Percentiles rank a stretch among this genome's conserved stretches.
These are phyloP conservation scores for Ophion ellenae DNA, from an alignment of 2,888 invertebrate species.

Conservation along the genomic window DNA sequence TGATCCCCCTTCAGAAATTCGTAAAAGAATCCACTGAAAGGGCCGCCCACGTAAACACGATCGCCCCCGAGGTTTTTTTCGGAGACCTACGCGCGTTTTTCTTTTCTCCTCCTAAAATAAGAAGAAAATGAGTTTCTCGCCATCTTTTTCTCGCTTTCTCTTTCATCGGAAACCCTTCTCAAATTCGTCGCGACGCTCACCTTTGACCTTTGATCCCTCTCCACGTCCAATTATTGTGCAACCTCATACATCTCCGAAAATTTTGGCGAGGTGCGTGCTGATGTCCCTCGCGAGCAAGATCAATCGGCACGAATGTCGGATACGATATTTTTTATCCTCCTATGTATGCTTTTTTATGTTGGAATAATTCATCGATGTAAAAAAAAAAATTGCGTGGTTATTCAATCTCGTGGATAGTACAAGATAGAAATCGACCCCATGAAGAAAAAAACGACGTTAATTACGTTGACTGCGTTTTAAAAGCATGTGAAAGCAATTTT, in stretches of 20 bases:
- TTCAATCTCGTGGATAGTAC: neutral
- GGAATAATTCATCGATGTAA: neutral
- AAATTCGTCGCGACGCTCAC: constrained; percentile 53
- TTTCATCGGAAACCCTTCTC: constrained; percentile 1
- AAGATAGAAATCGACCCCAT: neutral
- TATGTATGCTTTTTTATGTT: neutral
- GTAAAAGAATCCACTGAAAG: constrained; percentile 2
- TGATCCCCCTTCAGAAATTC: neutral
- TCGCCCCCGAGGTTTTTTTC: neutral
- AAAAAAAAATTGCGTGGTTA: neutral
- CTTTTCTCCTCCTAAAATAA: neutral
- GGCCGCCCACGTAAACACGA: constrained; percentile 9
- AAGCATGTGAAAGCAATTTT: neutral
- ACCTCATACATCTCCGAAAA: constrained; percentile 6
- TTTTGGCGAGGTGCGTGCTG: constrained; percentile 44
- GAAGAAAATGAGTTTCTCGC: neutral
- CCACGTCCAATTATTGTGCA: constrained; percentile 45
- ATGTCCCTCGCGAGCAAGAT: constrained; percentile 8
- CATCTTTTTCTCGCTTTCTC: constrained; percentile 7
- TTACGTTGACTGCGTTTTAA: neutral
- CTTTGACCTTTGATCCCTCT: constrained; percentile 56
- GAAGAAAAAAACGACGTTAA: neutral
- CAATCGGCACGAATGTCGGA: constrained; percentile 8
- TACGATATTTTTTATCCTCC: neutral
- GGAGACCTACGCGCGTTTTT: constrained; percentile 5